A percentile compares a stretch with the other conserved stretches of the same genome.
phyloP scores from a whole-genome alignment of 2,113 vertebrate genomes.

The Apodemus speciosus region DNA sequence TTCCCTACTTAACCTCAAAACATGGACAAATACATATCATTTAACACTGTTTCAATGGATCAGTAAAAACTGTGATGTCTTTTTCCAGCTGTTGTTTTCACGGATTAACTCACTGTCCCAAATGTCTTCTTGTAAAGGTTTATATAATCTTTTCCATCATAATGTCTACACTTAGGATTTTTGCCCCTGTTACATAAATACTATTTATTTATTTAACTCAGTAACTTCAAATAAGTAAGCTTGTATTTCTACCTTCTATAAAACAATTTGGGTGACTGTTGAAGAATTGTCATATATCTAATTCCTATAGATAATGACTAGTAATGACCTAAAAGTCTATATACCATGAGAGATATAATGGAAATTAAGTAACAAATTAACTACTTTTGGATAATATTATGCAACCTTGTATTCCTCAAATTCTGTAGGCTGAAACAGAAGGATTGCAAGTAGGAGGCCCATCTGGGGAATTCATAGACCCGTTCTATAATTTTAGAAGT shows the following conservation, averaged over 20 bases:
- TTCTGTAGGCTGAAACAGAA: neutral
- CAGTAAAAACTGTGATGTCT: constrained; percentile 59
- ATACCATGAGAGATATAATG: neutral
- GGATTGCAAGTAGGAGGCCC: neutral
- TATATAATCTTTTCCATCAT: constrained; percentile 67
- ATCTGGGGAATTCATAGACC: neutral
- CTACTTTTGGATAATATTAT: neutral
- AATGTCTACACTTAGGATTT: constrained; percentile 9
- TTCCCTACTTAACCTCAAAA: constrained; percentile 51
- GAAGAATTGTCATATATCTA: constrained; percentile 34
- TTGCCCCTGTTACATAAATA: constrained; percentile 16
- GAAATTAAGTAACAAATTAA: neutral
- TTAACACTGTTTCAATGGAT: constrained; percentile 73
- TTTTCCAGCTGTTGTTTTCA: constrained; percentile 68
- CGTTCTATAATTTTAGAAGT: neutral
- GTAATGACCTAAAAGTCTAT: neutral
- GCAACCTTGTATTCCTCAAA: neutral
- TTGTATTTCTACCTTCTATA: constrained; percentile 14
- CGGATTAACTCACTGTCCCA: constrained; percentile 76
- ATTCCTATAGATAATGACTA: too few relatives aligned
- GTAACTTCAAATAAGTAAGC: constrained; percentile 34
- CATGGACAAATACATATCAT: constrained; percentile 66
- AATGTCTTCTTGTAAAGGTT: constrained; percentile 77
- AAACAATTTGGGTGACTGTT: constrained; percentile 29
- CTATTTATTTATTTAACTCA: constrained; percentile 47